Evolutionary conservation across 2,888 invertebrate genomes (phyloP).

Genomic region (Sesia bembeciformis): DNA sequence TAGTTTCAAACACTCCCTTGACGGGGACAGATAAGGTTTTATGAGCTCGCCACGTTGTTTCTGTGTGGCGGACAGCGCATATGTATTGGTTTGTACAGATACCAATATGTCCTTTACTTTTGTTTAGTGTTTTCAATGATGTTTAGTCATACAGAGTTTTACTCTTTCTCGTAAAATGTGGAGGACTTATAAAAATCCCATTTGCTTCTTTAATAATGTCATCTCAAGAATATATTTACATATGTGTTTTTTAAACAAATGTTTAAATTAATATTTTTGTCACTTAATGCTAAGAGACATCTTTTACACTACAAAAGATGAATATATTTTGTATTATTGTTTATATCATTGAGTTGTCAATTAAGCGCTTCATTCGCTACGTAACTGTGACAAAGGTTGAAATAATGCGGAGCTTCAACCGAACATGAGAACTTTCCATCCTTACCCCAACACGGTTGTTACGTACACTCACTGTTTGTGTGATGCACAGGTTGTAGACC

Average conservation of each 20-base stretch:
- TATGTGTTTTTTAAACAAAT: too few relatives aligned
- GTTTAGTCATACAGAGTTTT: background rate
- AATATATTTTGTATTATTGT: too few relatives aligned
- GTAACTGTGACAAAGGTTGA: too few relatives aligned
- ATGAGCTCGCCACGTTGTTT: constrained; percentile 69
- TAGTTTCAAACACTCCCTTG: constrained; percentile 31
- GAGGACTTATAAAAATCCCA: too few relatives aligned
- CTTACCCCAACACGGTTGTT: background rate
- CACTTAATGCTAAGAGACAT: too few relatives aligned
- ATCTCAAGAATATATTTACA: too few relatives aligned
- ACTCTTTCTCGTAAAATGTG: too few relatives aligned
- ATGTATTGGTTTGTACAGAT: constrained; percentile 55
- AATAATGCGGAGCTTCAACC: background rate
- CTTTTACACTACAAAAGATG: too few relatives aligned
- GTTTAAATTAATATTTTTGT: too few relatives aligned
- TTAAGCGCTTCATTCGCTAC: too few relatives aligned
- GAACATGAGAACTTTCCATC: background rate
- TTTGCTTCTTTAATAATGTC: too few relatives aligned
- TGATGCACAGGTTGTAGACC: constrained; percentile 19
- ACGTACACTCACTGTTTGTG: constrained; percentile 7
- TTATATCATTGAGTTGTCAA: too few relatives aligned
- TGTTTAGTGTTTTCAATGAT: background rate
- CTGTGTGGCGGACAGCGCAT: constrained; percentile 53
- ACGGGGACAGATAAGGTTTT: constrained; percentile 72
- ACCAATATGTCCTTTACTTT: constrained; percentile 26